Base-by-base conservation (phyloP, 1,140 invertebrate species). In the Lordiphosa stackelbergi region DNA sequence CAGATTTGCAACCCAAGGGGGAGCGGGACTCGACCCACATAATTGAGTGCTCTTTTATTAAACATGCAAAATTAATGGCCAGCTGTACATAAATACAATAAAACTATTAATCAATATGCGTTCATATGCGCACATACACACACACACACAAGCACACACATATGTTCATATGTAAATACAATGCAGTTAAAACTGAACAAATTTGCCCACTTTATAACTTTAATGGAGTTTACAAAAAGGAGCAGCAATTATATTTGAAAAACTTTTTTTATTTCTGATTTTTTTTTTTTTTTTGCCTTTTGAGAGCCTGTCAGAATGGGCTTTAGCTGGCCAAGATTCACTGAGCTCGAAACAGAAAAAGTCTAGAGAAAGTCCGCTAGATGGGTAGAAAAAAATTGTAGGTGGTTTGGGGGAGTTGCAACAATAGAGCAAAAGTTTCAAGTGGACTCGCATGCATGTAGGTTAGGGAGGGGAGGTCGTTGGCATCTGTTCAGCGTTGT, bases 361-460 rank as follows among this genome's bases (percentile, higher is more conserved):
- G 47, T 54, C 55, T 63, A 66, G 70, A 66, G 65, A 66, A 69
- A 74, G 63, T 64, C 53, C 55, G 48, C 63, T 28, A 28, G 49
- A 42, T 61, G 62, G 62, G 47, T 64, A 55, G 40, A 54, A 49
- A 65, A 65, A 77, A 65, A 58, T 8, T 24, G 46, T 19, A 9
- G 12, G 38, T 22, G 19, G 46, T 3, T 3, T 40, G 56, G 66
- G 45, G 37, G 63, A 24, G 43, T 66, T 54, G 65, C 12, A 47
- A 83, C 75, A 81, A 81, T 81, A 56, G 75, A 63, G 68, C 62
- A 75, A 81, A 74, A 81, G 77, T 81, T 81, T 81, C 71, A 83
- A 83, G 75, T 81, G 77, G 71, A 55, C 77, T 83, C 72, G 42
- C 63, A 68, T 70, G 24, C 3, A 28, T 8, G 12, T 22, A 7